A percentile compares a stretch with the other conserved stretches of the same genome.
phyloP scores from a whole-genome alignment of 2,888 invertebrate genomes.

The Papilio elwesi region DNA sequence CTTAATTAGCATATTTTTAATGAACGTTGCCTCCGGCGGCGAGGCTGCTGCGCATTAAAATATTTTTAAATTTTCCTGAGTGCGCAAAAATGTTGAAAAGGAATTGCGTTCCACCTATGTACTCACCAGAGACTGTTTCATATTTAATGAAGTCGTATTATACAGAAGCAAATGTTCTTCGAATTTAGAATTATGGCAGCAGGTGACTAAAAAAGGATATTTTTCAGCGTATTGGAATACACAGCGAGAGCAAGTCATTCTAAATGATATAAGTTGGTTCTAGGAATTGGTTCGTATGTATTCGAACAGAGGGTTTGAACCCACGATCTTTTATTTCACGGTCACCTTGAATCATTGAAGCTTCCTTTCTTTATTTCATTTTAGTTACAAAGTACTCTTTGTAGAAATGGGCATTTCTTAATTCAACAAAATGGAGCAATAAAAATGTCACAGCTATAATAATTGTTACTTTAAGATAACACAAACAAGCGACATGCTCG shows the following conservation, averaged over 20 bases:
- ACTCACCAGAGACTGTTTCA: conserved; percentile 21
- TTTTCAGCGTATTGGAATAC: background rate
- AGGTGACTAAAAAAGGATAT: background rate
- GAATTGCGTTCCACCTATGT: conserved; percentile 28
- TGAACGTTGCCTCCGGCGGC: conserved; percentile 31
- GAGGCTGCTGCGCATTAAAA: conserved; percentile 24
- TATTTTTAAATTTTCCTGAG: conserved; percentile 22
- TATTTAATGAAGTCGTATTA: conserved; percentile 15
- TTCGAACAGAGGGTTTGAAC: background rate
- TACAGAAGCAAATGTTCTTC: conserved; percentile 11
- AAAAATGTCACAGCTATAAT: background rate
- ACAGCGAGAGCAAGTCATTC: background rate
- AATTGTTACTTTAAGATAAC: conserved; percentile 3
- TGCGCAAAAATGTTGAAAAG: conserved; percentile 32
- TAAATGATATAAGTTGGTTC: no score
- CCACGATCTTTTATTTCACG: background rate
- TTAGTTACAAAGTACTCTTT: background rate
- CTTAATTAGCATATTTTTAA: conserved; percentile 38
- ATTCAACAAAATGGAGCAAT: background rate
- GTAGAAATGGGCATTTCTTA: background rate
- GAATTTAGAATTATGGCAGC: background rate
- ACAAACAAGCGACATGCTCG: background rate
- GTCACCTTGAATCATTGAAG: background rate
- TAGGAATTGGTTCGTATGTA: background rate
- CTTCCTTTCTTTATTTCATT: background rate